These are phyloP conservation scores for Xestia rhomboidea DNA, from an alignment of 2,888 invertebrate genomes.

Conservation along the genomic window DNA sequence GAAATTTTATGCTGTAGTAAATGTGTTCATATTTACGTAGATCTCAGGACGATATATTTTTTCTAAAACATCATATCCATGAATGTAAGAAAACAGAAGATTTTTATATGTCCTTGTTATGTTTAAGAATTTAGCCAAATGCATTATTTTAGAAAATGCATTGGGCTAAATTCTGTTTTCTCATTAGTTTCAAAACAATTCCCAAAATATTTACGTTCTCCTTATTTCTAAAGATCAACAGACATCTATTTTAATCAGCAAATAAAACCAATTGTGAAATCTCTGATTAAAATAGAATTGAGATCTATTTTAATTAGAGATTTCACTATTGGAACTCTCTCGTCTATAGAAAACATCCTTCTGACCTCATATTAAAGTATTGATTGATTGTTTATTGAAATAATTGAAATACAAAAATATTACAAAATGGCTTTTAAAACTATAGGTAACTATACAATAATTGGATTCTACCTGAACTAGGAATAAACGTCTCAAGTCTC, in stretches of 20 bases:
- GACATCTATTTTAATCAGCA: constrained; percentile 17
- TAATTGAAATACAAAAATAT: no score
- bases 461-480: no score
- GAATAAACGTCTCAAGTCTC: no score
- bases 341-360: neutral
- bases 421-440: no score
- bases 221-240: neutral
- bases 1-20: neutral
- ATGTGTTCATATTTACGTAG: neutral
- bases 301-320: no score
- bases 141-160: neutral
- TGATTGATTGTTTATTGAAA: no score
- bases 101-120: neutral
- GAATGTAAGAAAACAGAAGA: neutral
- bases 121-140: no score
- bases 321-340: neutral
- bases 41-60: neutral
- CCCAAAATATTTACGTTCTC: neutral
- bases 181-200: neutral
- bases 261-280: neutral
- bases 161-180: neutral
- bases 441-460: no score
- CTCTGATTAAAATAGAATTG: neutral
- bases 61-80: neutral
- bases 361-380: neutral